These are phyloP conservation scores for Dicyrtomina minuta DNA, from an alignment of 2,888 invertebrate species.

Conservation along the genomic window DNA sequence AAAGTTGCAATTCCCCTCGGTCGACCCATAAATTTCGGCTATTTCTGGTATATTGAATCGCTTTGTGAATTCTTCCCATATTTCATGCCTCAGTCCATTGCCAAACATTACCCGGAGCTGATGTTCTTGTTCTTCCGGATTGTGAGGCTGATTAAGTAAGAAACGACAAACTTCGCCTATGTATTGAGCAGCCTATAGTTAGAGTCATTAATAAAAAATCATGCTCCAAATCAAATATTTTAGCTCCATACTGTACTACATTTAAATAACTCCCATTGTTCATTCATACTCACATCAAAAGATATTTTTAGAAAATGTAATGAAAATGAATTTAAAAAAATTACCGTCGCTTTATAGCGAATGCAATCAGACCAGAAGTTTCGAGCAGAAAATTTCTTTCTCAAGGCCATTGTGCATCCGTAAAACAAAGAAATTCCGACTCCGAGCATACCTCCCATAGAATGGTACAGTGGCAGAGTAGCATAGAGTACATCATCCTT, in stretches of 20 bases:
- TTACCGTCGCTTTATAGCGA: constrained; percentile 61
- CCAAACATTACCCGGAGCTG: constrained; percentile 80
- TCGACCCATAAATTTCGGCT: constrained; percentile 94
- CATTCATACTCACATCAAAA: too few species aligned
- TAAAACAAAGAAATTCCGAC: constrained; percentile 57
- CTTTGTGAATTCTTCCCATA: constrained; percentile 85
- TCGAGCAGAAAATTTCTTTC: constrained; percentile 62
- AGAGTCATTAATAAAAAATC: neutral
- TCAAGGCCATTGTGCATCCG: constrained; percentile 61
- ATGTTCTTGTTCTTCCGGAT: constrained; percentile 71
- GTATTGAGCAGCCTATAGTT: constrained; percentile 73
- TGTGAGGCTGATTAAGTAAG: constrained; percentile 72
- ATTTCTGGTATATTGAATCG: constrained; percentile 81
- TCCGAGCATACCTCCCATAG: constrained; percentile 58
- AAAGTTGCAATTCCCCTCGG: constrained; percentile 76
- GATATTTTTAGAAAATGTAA: neutral
- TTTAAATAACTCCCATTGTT: neutral
- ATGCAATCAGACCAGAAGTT: constrained; percentile 63
- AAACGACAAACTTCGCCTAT: constrained; percentile 91
- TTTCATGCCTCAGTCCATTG: constrained; percentile 89
- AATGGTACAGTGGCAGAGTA: constrained; percentile 63
- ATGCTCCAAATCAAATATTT: neutral
- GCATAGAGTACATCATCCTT: constrained; percentile 66
- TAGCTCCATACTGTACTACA: neutral
- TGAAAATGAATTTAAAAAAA: constrained; percentile 35